These are phyloP conservation scores for Parazoanthus darwini DNA, from an alignment of 92 coral and sea anemone species.

Conservation along the genomic window DNA sequence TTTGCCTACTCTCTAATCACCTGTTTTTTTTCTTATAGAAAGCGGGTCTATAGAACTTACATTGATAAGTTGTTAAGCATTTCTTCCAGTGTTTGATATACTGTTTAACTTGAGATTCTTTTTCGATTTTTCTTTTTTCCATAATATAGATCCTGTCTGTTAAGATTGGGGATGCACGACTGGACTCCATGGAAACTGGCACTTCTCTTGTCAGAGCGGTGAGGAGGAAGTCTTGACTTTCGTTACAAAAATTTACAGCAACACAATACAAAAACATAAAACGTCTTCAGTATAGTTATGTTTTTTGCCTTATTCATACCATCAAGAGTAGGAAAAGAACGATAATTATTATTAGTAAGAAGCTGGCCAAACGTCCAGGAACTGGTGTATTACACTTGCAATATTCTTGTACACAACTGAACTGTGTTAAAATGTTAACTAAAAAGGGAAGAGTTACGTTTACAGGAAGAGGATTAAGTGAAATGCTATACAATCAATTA, in stretches of 20 bases:
- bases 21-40: no score
- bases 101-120: not conserved
- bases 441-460: not conserved
- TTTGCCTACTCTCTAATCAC: no score
- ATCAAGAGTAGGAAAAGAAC: not conserved
- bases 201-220: slow-evolving; percentile 95
- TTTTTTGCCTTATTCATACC: not conserved
- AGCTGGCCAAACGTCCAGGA: not conserved
- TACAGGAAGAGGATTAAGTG: not conserved
- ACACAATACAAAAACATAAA: not conserved
- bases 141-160: slow-evolving; percentile 77
- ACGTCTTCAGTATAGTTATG: no score
- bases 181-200: slow-evolving; percentile 98
- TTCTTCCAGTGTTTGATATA: not conserved
- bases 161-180: slow-evolving; percentile 92
- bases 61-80: not conserved
- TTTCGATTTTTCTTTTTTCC: not conserved
- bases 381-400: not conserved
- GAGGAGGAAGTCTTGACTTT: slow-evolving; percentile 6
- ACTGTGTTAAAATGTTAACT: no score
- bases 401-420: not conserved
- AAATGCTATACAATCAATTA: not conserved
- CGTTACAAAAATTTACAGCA: not conserved
- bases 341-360: no score
- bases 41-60: not conserved